Evolutionary conservation across 1,140 invertebrate species (phyloP), one percentile per base, ranked within the genome.

Genomic region (Drosophila tristis): DNA sequence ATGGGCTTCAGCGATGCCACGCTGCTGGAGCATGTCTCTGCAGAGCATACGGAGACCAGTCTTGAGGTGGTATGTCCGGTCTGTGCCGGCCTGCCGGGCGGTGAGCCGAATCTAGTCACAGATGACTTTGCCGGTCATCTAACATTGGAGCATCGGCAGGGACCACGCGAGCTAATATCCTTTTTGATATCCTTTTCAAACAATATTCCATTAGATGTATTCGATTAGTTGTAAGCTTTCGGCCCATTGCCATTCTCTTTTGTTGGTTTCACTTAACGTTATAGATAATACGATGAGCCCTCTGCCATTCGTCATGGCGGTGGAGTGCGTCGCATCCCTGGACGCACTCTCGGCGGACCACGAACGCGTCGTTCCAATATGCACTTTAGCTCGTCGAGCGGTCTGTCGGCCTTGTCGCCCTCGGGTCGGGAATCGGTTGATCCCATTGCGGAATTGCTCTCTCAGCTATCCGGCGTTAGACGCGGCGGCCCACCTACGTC

Each of bases 51-150:
- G 71, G 91, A 92, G 49, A 92, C 91, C 48, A 91, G 92, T 43
- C 63, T 91, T 35, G 91, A 94, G 92, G 94, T 94, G 94, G 97
- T 99, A 48, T 99, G 98, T 94, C 98, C 98, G 80, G 95, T 99
- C 64, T 99, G 98, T 94, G 98, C 98, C 50, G 96, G 97, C 58
- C 94, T 98, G 92, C 98, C 98, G 58, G 98, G 98, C 80, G 98
- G 98, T 35, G 98, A 99, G 93, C 98, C 98, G 63, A 99, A 99
- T 94, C 95, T 98, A 91, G 96, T 99, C 89, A 99, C 98, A 73
- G 98, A 99, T 94, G 98, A 99, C 94, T 98, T 99, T 94, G 96
- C 97, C 78, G 97, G 97, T 86, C 98, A 99, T 94, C 94, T 99
- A 81, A 97, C 96, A 77, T 93, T 99, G 73, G 98, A 99, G 92